Evolutionary conservation across 1,140 invertebrate genomes (phyloP), one percentile per base, ranked within the genome.

Genomic region (Drosophila obscura): DNA sequence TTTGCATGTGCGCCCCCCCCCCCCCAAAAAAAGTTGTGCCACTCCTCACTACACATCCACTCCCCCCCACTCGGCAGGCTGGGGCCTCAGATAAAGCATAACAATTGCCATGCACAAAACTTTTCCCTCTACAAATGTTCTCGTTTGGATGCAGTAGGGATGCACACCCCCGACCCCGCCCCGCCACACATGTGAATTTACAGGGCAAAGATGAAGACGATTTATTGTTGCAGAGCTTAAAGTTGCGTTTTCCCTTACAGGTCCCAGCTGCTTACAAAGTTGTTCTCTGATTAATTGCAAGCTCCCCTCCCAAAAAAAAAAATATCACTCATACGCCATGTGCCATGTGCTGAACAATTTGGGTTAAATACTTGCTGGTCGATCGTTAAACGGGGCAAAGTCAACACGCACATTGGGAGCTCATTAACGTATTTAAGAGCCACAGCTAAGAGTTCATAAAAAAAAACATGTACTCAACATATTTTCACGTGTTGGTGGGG

Each of bases 1-100:
- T 87, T 87, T 87, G 82, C 82, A 87, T 87, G 82, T 85, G 82
- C 73, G 68, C 82, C 65, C 65, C 67, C 63, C 28, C 28, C 7
- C 28, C 9, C 35, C 35, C 9, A 13, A 82, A 87, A 74, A 65
- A 75, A 65, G 19, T 51, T 75, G 56, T 64, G 19, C 26, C 24
- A 45, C n/a, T 9, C 24, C n/a, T 15, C 8, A 19, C 22, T 9
- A n/a, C 5, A 8, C 48, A 28, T 5, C 48, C 22, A 9, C 48
- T n/a, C 9, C 11, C 31, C 0, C n/a, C n/a, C n/a, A 19, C 1
- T 19, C 19, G 13, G 58, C 19, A 19, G 11, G 5, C 35, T 61
- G 48, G 64, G 61, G 59, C 64, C 68, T 62, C 49, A 82, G 80
- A 83, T 83, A 83, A 83, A 83, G 71, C 75, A 78, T 77, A 75